Evolutionary conservation across 2,113 vertebrate genomes (phyloP).

Genomic region (Hoplias malabaricus): DNA sequence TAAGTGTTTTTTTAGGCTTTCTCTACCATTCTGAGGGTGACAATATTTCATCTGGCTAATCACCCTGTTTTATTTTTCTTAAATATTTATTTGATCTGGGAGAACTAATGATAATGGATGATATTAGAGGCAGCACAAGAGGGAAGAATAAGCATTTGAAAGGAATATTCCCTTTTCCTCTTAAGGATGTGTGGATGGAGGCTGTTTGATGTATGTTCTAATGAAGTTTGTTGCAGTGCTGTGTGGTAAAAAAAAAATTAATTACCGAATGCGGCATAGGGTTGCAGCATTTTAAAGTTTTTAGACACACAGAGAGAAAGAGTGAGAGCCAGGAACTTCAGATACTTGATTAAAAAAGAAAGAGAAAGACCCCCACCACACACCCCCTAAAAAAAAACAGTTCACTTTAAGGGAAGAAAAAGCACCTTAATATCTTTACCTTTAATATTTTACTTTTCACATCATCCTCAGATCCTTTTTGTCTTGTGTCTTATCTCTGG

Average conservation of each 20-base stretch:
- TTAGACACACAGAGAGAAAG: constrained; percentile 27
- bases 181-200: constrained; percentile 62
- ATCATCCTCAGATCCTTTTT: constrained; percentile 66
- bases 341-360: constrained; percentile 52
- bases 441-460: constrained; percentile 73
- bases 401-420: constrained; percentile 60
- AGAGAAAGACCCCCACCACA: no score
- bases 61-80: constrained; percentile 63
- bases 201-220: constrained; percentile 65
- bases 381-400: constrained; percentile 67
- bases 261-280: constrained; percentile 65
- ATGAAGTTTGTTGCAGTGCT: constrained; percentile 73
- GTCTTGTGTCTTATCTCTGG: constrained; percentile 66
- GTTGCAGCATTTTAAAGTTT: constrained; percentile 67
- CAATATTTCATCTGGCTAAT: constrained; percentile 67
- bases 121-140: constrained; percentile 43
- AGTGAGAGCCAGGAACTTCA: constrained; percentile 58
- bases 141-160: constrained; percentile 56
- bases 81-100: constrained; percentile 63
- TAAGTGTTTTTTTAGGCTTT: constrained; percentile 52
- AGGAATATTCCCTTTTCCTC: constrained; percentile 62
- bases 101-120: constrained; percentile 44
- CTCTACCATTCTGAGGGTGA: constrained; percentile 59
- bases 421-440: constrained; percentile 65
- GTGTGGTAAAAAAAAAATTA: constrained; percentile 64